Conservation (phyloP, 2,888 invertebrate genomes). For the Alcis repandata region DNA sequence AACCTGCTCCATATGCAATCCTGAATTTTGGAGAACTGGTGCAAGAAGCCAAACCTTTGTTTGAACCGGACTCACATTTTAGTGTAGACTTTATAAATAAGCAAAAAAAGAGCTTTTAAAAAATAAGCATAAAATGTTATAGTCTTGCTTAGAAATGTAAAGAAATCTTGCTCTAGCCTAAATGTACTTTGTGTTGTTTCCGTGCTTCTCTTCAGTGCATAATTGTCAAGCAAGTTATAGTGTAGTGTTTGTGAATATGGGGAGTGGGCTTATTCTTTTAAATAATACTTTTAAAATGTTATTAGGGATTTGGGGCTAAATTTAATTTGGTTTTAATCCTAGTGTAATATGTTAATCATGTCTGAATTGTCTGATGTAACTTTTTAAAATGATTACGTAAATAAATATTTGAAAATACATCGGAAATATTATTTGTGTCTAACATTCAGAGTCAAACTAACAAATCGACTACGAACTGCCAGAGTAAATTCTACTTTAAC, state of each 20-base stretch:
- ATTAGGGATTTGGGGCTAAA: constrained; percentile 12
- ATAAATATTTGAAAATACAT: constrained; percentile 30
- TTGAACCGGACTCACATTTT: constrained; percentile 84
- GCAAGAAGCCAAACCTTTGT: constrained; percentile 75
- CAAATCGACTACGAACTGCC: constrained; percentile 22
- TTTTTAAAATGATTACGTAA: constrained; percentile 18
- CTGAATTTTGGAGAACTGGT: constrained; percentile 88
- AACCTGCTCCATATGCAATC: constrained; percentile 76
- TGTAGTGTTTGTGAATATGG: too few species aligned
- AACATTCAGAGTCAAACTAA: constrained; percentile 50
- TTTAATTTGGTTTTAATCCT: not conserved
- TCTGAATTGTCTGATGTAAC: not conserved
- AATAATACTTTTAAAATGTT: too few species aligned
- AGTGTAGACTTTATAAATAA: constrained; percentile 87
- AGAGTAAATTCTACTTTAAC: constrained; percentile 8
- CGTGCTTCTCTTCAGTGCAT: not conserved
- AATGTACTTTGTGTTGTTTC: not conserved
- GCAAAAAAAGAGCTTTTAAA: constrained; percentile 61
- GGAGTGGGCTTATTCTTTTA: too few species aligned
- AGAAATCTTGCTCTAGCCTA: not conserved
- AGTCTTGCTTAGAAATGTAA: not conserved
- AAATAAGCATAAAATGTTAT: constrained; percentile 17
- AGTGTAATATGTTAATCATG: not conserved
- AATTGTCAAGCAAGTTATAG: too few species aligned
- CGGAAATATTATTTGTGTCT: constrained; percentile 32